These are phyloP conservation scores for Pogonognathellus flavescens DNA, from an alignment of 1,140 invertebrate genomes.

Conservation along the genomic window DNA sequence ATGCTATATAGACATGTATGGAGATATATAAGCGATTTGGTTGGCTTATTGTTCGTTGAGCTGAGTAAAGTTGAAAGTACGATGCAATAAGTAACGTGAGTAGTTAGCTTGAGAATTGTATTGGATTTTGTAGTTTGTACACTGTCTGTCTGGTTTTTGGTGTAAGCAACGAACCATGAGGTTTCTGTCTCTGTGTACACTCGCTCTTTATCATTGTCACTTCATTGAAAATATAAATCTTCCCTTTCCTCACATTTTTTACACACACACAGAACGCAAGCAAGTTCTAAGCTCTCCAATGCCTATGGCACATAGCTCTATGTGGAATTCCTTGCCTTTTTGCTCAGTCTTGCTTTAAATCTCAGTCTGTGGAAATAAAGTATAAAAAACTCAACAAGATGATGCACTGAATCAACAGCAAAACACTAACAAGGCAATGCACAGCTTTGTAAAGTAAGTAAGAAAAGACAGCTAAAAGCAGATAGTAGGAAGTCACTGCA, in stretches of 20 bases:
- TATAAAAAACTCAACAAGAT: not conserved
- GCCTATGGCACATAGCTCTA: too few relatives aligned
- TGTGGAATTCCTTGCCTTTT: slow-evolving; percentile 21
- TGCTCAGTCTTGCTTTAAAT: not conserved
- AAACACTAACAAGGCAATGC: not conserved
- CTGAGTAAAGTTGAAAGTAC: not conserved
- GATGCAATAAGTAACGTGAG: not conserved
- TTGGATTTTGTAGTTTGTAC: not conserved
- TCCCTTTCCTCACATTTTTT: slow-evolving; percentile 41
- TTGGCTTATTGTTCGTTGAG: not conserved
- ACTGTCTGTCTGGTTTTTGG: not conserved
- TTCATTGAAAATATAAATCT: slow-evolving; percentile 48
- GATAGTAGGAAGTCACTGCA: not conserved
- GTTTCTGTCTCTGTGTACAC: slow-evolving; percentile 25
- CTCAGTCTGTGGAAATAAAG: not conserved
- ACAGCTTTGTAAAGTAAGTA: not conserved
- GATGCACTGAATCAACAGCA: not conserved
- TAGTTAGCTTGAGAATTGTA: not conserved
- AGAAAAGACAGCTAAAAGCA: not conserved
- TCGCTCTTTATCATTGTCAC: slow-evolving; percentile 42
- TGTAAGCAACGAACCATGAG: slow-evolving; percentile 26
- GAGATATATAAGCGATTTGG: not conserved
- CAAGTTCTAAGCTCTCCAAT: not conserved
- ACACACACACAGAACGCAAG: not conserved
- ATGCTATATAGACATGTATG: too few relatives aligned